phyloP scores from a whole-genome alignment of 2,113 vertebrate genomes.

The Sterrhoptilus dennistouni region DNA sequence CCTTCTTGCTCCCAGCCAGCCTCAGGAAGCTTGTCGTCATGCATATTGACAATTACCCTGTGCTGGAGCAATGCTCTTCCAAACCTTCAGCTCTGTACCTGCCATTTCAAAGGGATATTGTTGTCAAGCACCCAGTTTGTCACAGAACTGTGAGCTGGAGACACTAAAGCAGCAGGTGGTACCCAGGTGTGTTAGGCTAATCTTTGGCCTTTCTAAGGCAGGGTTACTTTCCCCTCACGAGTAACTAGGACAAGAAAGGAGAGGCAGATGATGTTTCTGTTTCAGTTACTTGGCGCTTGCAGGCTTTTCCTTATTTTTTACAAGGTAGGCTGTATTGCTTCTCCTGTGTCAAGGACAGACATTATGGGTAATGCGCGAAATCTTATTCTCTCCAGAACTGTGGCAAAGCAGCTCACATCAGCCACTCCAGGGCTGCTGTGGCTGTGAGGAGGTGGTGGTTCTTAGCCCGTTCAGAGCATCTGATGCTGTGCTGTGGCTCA shows the following conservation, averaged over 20 bases:
- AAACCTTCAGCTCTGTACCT: background rate
- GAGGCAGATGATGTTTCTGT: background rate
- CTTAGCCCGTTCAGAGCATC: background rate
- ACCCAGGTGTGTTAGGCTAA: background rate
- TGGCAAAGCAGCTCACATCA: background rate
- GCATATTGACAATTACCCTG: background rate
- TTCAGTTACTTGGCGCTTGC: rapidly evolving
- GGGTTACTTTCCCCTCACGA: background rate
- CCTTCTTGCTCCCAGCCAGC: background rate
- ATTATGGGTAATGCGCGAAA: background rate
- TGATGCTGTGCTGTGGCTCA: background rate
- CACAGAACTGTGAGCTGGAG: conserved; percentile 10
- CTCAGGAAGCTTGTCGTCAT: conserved; percentile 14
- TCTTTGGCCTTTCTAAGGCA: background rate
- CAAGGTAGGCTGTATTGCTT: background rate
- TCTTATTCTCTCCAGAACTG: background rate
- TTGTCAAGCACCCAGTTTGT: background rate
- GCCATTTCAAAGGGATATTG: conserved; percentile 25
- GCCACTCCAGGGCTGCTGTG: background rate
- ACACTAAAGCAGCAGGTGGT: conserved; percentile 31
- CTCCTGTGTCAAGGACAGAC: background rate
- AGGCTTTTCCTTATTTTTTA: background rate
- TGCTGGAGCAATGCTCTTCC: background rate
- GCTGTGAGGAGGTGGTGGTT: background rate
- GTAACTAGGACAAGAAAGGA: background rate